phyloP scores from a whole-genome alignment of 2,113 vertebrate species.

The Bufo bufo region DNA sequence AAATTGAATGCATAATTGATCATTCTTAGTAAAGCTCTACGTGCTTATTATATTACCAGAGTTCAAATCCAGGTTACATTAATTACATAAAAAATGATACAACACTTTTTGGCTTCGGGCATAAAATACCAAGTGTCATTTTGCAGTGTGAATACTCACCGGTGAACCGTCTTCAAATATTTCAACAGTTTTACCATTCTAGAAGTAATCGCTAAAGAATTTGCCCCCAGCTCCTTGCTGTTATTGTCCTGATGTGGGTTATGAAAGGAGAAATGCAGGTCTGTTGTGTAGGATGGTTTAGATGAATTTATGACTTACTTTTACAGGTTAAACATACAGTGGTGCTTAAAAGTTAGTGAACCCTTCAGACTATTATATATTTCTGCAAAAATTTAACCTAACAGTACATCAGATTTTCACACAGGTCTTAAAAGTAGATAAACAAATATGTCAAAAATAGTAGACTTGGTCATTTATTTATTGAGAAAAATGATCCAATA shows the following conservation, averaged over 20 bases:
- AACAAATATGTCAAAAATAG: no score
- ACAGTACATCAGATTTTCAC: no score
- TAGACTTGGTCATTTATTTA: no score
- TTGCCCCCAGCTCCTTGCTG: slow-evolving; percentile 40
- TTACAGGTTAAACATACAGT: not conserved
- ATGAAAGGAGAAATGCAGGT: not conserved
- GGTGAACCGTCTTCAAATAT: slow-evolving; percentile 39
- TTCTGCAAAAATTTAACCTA: no score
- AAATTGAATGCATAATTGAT: slow-evolving; percentile 10
- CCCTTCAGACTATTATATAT: no score
- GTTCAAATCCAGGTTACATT: slow-evolving; percentile 51
- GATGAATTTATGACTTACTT: not conserved
- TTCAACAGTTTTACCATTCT: slow-evolving; percentile 49
- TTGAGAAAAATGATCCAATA: no score
- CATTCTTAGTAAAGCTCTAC: not conserved
- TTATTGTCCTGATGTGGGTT: slow-evolving; percentile 20
- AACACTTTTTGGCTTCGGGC: slow-evolving; percentile 36
- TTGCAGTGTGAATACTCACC: slow-evolving; percentile 33
- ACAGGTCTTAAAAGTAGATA: no score
- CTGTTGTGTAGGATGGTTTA: not conserved
- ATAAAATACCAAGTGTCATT: slow-evolving; percentile 53
- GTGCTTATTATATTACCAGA: slow-evolving; percentile 12
- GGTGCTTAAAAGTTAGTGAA: no score
- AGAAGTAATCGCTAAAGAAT: slow-evolving; percentile 48
- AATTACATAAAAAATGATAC: slow-evolving; percentile 42